These are phyloP conservation scores for Prorops nasuta DNA, from an alignment of 1,140 invertebrate species.

Conservation along the genomic window DNA sequence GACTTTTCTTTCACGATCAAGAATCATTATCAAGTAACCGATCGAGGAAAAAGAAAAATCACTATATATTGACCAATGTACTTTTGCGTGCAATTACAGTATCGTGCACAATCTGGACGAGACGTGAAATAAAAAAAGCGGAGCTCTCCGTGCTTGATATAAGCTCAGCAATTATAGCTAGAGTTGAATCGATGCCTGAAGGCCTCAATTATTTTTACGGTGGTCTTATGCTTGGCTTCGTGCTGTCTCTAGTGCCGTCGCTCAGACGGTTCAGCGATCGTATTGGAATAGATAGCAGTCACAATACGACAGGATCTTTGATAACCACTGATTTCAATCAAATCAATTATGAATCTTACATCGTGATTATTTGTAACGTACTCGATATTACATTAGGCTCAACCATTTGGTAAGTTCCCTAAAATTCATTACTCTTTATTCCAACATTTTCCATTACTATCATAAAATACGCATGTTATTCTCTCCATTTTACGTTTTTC, in stretches of 20 bases:
- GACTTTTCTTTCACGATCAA: too few relatives aligned
- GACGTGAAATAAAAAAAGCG: slow-evolving; percentile 83
- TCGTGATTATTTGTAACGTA: slow-evolving; percentile 42
- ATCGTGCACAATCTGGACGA: slow-evolving; percentile 93
- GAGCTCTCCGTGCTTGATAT: slow-evolving; percentile 92
- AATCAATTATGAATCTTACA: slow-evolving; percentile 39
- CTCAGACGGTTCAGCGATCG: slow-evolving; percentile 60
- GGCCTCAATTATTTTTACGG: slow-evolving; percentile 80
- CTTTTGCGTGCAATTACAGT: too few relatives aligned
- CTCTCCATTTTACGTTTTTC: background rate
- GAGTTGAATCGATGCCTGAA: slow-evolving; percentile 81
- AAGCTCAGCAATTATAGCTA: slow-evolving; percentile 86
- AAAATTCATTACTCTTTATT: slow-evolving; percentile 11
- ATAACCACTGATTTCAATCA: slow-evolving; percentile 48
- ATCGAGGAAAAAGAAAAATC: too few relatives aligned
- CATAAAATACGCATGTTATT: slow-evolving; percentile 14
- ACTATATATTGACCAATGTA: too few relatives aligned
- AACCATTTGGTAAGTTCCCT: slow-evolving; percentile 43
- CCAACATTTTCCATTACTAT: slow-evolving; percentile 20
- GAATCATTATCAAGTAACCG: too few relatives aligned
- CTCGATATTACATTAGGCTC: slow-evolving; percentile 50
- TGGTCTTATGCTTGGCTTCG: slow-evolving; percentile 61
- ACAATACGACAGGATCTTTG: slow-evolving; percentile 37
- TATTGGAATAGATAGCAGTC: slow-evolving; percentile 36
- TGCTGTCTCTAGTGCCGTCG: slow-evolving; percentile 60